These are phyloP conservation scores for Drosophila testacea DNA, from an alignment of 2,888 invertebrate genomes.

Conservation along the genomic window DNA sequence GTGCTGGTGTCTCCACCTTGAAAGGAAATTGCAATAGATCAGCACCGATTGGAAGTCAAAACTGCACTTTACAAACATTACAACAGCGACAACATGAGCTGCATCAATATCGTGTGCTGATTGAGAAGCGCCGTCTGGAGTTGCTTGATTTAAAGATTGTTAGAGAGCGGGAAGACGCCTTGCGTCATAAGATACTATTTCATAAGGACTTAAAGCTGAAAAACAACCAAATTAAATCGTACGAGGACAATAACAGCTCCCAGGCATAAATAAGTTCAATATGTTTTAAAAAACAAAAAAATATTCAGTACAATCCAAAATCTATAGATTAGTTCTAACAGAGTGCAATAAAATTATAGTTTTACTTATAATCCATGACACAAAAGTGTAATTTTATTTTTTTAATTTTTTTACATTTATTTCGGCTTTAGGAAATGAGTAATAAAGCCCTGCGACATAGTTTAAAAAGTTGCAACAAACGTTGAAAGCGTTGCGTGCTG, in stretches of 20 bases:
- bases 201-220: slow-evolving; percentile 76
- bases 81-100: slow-evolving; percentile 75
- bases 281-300: slow-evolving; percentile 30
- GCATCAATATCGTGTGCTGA: slow-evolving; percentile 72
- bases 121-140: slow-evolving; percentile 77
- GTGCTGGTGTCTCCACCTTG: slow-evolving; percentile 6
- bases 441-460: not conserved
- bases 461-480: slow-evolving; percentile 6
- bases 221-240: slow-evolving; percentile 58
- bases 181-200: slow-evolving; percentile 68
- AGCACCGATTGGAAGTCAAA: slow-evolving; percentile 14
- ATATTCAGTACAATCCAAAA: slow-evolving; percentile 20
- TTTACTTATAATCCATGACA: not conserved
- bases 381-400: not conserved
- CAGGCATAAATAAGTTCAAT: slow-evolving; percentile 45
- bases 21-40: slow-evolving; percentile 9
- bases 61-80: slow-evolving; percentile 35
- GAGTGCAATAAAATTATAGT: slow-evolving; percentile 18
- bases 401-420: not conserved
- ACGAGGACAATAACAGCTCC: slow-evolving; percentile 65
- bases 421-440: not conserved
- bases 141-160: slow-evolving; percentile 74
- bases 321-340: not conserved
- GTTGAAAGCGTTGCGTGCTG: slow-evolving; percentile 20
- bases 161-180: slow-evolving; percentile 75